These are phyloP conservation scores for Butorides virescens DNA, from an alignment of 2,113 vertebrate genomes.

Conservation along the genomic window DNA sequence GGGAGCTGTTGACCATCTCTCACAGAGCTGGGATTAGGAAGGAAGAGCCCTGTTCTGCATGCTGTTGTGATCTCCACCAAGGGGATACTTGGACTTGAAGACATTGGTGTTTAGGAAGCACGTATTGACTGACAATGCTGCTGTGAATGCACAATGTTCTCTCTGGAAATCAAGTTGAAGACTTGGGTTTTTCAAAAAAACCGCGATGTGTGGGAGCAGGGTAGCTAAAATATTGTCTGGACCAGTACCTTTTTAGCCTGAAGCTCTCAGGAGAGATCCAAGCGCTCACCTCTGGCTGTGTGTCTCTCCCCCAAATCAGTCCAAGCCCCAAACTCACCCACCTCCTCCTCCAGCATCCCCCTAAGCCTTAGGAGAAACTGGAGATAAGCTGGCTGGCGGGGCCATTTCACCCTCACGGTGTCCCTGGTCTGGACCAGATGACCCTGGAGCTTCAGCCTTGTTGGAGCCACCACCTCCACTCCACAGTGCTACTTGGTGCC, in stretches of 20 bases:
- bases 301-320: neutral
- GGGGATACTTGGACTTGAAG: neutral
- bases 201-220: neutral
- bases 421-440: neutral
- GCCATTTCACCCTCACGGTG: neutral
- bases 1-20: neutral
- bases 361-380: neutral
- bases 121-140: neutral
- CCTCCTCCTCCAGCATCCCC: neutral
- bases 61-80: neutral
- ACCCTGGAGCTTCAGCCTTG: neutral
- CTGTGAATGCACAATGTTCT: neutral
- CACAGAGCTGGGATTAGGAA: neutral
- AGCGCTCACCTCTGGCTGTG: neutral
- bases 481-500: neutral
- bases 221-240: neutral
- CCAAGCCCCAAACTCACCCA: neutral
- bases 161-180: neutral
- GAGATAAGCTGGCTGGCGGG: neutral
- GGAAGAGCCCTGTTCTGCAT: neutral
- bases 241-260: neutral
- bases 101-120: neutral
- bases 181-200: neutral
- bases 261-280: neutral
- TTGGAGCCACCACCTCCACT: neutral